Conservation (phyloP, 2,888 invertebrate genomes). For the Lycia hirtaria region DNA sequence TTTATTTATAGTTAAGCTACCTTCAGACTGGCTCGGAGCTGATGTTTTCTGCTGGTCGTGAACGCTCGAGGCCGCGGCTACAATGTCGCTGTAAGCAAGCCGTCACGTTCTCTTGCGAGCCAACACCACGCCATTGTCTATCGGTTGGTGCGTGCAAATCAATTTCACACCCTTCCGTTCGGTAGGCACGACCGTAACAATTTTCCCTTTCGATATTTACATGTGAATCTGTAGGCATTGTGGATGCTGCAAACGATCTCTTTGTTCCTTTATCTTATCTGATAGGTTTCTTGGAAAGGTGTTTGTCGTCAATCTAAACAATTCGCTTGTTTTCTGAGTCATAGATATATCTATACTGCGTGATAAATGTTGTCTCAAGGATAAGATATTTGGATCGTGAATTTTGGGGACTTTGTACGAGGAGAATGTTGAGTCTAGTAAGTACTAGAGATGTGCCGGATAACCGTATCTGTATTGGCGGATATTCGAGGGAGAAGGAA, state of each 20-base stretch:
- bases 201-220: constrained; percentile 70
- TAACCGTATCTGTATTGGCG: too few species aligned
- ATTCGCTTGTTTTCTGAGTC: constrained; percentile 12
- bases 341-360: constrained; percentile 21
- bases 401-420: neutral
- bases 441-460: too few species aligned
- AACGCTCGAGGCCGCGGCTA: constrained; percentile 65
- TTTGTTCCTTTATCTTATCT: constrained; percentile 25
- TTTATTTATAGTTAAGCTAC: too few species aligned
- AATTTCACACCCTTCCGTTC: constrained; percentile 70
- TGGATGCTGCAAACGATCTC: constrained; percentile 19
- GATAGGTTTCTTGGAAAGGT: constrained; percentile 30
- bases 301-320: constrained; percentile 14
- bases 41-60: constrained; percentile 60
- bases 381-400: constrained; percentile 11
- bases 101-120: constrained; percentile 66
- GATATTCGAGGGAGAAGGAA: too few species aligned
- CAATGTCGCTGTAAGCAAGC: constrained; percentile 61
- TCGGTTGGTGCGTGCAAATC: constrained; percentile 65
- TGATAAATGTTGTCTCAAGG: constrained; percentile 1
- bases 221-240: constrained; percentile 54
- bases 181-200: constrained; percentile 55
- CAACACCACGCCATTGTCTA: constrained; percentile 63
- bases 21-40: constrained; percentile 43
- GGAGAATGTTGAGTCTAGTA: too few species aligned